A percentile compares a stretch with the other conserved stretches of the same genome.
Evolutionary conservation across 2,888 invertebrate genomes (phyloP).

Genomic region (Selenia dentaria): DNA sequence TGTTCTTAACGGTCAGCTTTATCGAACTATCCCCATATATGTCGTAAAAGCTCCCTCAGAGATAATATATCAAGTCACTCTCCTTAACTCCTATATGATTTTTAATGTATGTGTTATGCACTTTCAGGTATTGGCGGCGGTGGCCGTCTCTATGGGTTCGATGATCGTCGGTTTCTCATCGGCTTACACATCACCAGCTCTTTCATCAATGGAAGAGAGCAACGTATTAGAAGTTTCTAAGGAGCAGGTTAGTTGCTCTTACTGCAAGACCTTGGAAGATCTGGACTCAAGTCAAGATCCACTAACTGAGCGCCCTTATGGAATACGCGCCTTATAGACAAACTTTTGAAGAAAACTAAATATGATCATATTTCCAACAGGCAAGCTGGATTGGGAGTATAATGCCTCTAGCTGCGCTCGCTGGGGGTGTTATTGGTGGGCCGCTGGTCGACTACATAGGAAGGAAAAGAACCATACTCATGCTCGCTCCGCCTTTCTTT

Average conservation of each 20-base stretch:
- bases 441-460: conserved; percentile 94
- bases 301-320: too few relatives aligned
- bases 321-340: too few relatives aligned
- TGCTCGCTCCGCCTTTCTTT: conserved; percentile 92
- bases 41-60: too few relatives aligned
- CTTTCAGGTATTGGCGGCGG: conserved; percentile 91
- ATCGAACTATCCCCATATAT: too few relatives aligned
- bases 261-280: too few relatives aligned
- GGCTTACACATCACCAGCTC: conserved; percentile 96
- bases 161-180: conserved; percentile 94
- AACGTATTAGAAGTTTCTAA: conserved; percentile 83
- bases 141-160: conserved; percentile 94
- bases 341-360: background rate
- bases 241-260: conserved; percentile 86
- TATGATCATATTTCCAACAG: conserved; percentile 71
- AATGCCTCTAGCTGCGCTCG: conserved; percentile 94
- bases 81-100: too few relatives aligned
- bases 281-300: too few relatives aligned
- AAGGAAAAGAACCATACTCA: conserved; percentile 91
- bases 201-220: conserved; percentile 88
- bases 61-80: too few relatives aligned
- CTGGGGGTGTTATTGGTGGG: conserved; percentile 93
- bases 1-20: too few relatives aligned
- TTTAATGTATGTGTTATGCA: too few relatives aligned
- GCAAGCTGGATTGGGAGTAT: conserved; percentile 95